phyloP scores from a whole-genome alignment of 1,140 invertebrate species.

The Diorhabda sublineata region DNA sequence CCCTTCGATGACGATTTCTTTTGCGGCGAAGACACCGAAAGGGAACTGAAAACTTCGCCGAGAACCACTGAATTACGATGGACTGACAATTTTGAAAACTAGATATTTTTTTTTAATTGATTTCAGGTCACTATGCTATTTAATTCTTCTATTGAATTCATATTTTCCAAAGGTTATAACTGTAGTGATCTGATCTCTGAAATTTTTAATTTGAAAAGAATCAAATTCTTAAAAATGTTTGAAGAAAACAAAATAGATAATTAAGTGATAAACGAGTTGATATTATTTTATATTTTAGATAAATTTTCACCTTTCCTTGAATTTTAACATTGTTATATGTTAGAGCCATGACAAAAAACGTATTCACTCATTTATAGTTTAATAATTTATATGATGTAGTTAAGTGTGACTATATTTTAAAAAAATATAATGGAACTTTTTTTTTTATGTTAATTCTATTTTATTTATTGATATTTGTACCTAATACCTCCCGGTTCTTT shows the following conservation, averaged over 20 bases:
- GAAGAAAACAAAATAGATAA: slow-evolving; percentile 5
- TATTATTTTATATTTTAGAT: slow-evolving; percentile 23
- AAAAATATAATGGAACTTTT: slow-evolving; percentile 18
- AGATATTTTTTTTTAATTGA: background rate
- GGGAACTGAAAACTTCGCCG: slow-evolving; percentile 16
- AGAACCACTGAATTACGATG: slow-evolving; percentile 37
- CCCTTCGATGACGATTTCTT: slow-evolving; percentile 87
- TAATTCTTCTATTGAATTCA: background rate
- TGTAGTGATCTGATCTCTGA: background rate
- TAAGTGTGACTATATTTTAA: slow-evolving; percentile 18
- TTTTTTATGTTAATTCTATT: slow-evolving; percentile 5
- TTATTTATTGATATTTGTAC: background rate
- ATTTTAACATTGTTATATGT: slow-evolving; percentile 22
- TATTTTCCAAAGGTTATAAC: too few relatives aligned
- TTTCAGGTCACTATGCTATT: background rate
- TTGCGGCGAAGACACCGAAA: slow-evolving; percentile 39
- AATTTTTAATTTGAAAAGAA: background rate
- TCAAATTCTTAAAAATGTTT: slow-evolving; percentile 9
- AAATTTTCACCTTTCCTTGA: slow-evolving; percentile 14
- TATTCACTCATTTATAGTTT: slow-evolving; percentile 19
- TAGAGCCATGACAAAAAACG: slow-evolving; percentile 6
- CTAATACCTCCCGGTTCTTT: background rate
- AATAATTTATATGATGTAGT: slow-evolving; percentile 13
- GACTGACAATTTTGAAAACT: slow-evolving; percentile 40
- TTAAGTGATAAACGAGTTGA: slow-evolving; percentile 19